phyloP scores from a whole-genome alignment of 2,797 vertebrate genomes.

The Epinephelus malabaricus region DNA sequence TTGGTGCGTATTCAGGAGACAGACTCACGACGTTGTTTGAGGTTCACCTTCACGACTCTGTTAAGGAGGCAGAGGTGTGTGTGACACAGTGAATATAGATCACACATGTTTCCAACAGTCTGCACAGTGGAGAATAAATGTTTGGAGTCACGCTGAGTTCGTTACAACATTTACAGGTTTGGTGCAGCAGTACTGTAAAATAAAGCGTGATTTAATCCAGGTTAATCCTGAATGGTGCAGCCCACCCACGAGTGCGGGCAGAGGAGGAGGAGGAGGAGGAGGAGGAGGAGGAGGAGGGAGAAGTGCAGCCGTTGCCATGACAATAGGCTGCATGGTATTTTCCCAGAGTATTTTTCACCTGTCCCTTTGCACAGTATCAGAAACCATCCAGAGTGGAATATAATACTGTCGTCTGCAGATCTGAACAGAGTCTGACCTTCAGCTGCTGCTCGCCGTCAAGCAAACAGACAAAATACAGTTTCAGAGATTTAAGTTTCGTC shows the following conservation, averaged over 20 bases:
- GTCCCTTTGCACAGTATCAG: constrained; percentile 7
- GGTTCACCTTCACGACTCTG: too few species aligned
- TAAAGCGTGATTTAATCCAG: constrained; percentile 43
- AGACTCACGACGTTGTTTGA: too few species aligned
- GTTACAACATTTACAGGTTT: neutral
- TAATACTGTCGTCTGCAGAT: neutral
- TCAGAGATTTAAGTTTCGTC: neutral
- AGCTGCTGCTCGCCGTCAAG: neutral
- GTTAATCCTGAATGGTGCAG: constrained; percentile 52
- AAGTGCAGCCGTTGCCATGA: constrained; percentile 56
- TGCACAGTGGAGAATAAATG: neutral
- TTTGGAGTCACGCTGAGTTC: too few species aligned
- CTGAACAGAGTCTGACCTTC: neutral
- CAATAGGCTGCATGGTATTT: constrained; percentile 54
- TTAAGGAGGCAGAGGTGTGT: too few species aligned
- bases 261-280: constrained; percentile 33
- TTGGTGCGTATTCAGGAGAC: too few species aligned
- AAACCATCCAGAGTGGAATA: too few species aligned
- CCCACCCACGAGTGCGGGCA: constrained; percentile 49
- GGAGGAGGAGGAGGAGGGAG: constrained; percentile 39
- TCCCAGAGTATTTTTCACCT: constrained; percentile 40
- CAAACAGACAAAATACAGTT: neutral
- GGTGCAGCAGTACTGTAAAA: neutral
- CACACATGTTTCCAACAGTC: too few species aligned
- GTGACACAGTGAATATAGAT: too few species aligned